Evolutionary conservation across 1,140 invertebrate genomes (phyloP), one percentile per base, ranked within the genome.

Genomic region (Rhopalosiphum maidis): DNA sequence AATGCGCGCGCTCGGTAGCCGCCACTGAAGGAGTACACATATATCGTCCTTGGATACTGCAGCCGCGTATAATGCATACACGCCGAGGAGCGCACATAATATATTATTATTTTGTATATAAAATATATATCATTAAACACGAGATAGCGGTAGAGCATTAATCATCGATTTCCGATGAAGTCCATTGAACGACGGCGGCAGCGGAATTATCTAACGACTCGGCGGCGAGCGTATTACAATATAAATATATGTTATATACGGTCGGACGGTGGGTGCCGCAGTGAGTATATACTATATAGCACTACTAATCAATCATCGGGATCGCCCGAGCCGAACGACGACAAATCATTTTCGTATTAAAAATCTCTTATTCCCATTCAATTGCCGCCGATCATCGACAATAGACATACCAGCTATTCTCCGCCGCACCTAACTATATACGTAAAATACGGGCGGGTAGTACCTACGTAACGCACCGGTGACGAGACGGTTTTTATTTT

Each of bases 281-380:
- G 60, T 18, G 60, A 77, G 41, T 25, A 23, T 83, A 41, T 41
- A 37, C n/a, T 83, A 35, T 23, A 83, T 41, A 85, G 77, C 15
- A 83, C 30, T 11, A 25, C 91, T 85, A 86, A 93, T 93, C 91
- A 93, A 93, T 93, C 91, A 93, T 93, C 91, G 51, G 23, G 82
- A 93, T 93, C 91, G 91, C 82, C 82, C 82, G 91, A 86, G 91
- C 91, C 48, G 91, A 93, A 93, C 91, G 91, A 77, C 60, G 60
- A 93, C 91, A 93, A 93, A 93, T 93, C 91, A 86, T 93, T 93
- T 93, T 93, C 91, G 91, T 51, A 93, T 86, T 86, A 93, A 85
- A 92, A 92, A 83, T 92, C 18, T 92, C 77, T 86, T 77, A 77
- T 85, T 93, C 23, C 77, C 30, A 86, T 93, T 93, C 91, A 93